phyloP scores from a whole-genome alignment of 1,140 invertebrate genomes.

The Pollicipes pollicipes region DNA sequence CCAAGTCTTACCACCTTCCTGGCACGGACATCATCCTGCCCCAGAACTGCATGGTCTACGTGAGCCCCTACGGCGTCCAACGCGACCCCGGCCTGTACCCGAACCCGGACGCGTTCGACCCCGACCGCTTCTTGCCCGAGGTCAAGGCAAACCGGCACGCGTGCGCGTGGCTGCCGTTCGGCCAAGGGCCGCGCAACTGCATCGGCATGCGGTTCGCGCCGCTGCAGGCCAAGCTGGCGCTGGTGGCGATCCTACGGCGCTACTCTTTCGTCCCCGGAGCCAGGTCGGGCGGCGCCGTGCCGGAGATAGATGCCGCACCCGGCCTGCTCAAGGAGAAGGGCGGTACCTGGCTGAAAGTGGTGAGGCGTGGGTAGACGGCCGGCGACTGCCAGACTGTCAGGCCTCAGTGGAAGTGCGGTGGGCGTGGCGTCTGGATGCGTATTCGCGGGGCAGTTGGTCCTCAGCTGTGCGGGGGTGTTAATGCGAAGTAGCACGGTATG shows the following conservation, averaged over 20 bases:
- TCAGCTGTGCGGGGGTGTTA: too few relatives aligned
- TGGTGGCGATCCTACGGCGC: constrained; percentile 10
- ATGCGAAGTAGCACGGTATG: too few relatives aligned
- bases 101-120: constrained; percentile 20
- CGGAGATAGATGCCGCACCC: not conserved
- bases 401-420: too few relatives aligned
- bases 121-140: constrained; percentile 21
- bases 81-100: constrained; percentile 9
- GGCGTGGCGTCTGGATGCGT: too few relatives aligned
- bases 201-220: constrained; percentile 32
- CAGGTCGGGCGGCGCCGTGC: not conserved
- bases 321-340: not conserved
- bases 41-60: not conserved
- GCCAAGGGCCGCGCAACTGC: constrained; percentile 36
- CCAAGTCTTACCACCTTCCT: not conserved
- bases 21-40: not conserved
- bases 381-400: too few relatives aligned
- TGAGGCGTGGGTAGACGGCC: not conserved
- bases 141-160: constrained; percentile 26
- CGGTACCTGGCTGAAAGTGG: not conserved
- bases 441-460: too few relatives aligned
- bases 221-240: constrained; percentile 21
- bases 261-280: constrained; percentile 1
- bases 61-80: not conserved
- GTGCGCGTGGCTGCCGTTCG: constrained; percentile 37